Percentiles rank a stretch among this genome's conserved stretches.
Evolutionary conservation across 2,113 vertebrate species (phyloP).

Genomic region (Oncorhynchus kisutch): DNA sequence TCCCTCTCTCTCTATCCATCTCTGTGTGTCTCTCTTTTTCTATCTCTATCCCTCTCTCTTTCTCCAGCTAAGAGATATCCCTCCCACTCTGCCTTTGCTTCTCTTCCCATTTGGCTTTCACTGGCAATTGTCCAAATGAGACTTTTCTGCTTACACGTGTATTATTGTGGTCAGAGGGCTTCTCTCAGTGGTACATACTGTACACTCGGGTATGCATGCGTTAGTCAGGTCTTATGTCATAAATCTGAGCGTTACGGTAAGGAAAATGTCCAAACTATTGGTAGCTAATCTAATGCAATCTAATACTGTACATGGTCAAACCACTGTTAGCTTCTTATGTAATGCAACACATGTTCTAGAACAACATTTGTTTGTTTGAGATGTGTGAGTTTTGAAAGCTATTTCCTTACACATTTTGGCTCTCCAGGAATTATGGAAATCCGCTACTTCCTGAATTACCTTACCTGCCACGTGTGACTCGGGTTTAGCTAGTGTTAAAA

Average conservation of each 20-base stretch:
- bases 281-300: too few species aligned
- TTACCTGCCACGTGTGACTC: background rate
- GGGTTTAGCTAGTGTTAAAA: background rate
- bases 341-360: too few species aligned
- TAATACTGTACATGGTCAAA: background rate
- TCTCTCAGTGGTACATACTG: conserved; percentile 20
- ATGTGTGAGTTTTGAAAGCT: too few species aligned
- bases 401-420: too few species aligned
- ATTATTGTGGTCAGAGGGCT: conserved; percentile 58
- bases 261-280: background rate
- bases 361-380: too few species aligned
- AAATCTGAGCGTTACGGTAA: background rate
- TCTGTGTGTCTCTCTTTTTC: too few species aligned
- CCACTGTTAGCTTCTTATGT: background rate
- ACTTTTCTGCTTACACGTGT: conserved; percentile 53
- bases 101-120: conserved; percentile 43
- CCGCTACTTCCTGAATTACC: too few species aligned
- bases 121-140: conserved; percentile 58
- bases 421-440: too few species aligned
- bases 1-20: too few species aligned
- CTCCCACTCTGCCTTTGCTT: background rate
- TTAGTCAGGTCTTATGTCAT: background rate
- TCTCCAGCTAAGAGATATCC: background rate
- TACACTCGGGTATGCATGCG: background rate
- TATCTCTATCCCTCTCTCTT: background rate